A percentile compares a stretch with the other conserved stretches of the same genome.
phyloP scores from a whole-genome alignment of 2,888 invertebrate species.

The Nephrotoma guestfalica region DNA sequence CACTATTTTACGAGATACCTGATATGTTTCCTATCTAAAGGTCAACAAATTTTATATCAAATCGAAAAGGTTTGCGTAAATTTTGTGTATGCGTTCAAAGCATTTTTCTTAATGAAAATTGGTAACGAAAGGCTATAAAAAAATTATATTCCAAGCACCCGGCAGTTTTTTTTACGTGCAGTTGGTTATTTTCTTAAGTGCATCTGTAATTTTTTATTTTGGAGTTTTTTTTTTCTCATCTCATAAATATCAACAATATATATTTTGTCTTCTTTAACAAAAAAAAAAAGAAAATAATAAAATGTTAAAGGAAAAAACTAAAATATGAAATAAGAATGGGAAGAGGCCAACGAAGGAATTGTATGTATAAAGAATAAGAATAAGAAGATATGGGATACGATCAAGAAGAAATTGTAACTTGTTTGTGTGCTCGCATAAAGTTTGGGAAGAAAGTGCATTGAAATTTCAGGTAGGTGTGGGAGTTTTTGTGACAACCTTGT shows the following conservation, averaged over 20 bases:
- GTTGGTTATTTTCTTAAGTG: constrained; percentile 2
- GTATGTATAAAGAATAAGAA: not conserved
- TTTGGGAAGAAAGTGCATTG: not conserved
- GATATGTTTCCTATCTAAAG: not conserved
- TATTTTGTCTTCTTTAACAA: not conserved
- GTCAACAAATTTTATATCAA: not conserved
- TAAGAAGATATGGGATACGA: not conserved
- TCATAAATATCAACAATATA: constrained; percentile 2
- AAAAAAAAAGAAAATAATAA: not conserved
- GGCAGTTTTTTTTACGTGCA: constrained; percentile 3
- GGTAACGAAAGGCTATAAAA: not conserved
- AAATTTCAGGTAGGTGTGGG: not conserved
- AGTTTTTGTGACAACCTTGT: not conserved
- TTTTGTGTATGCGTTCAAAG: not conserved
- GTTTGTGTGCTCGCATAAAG: not conserved
- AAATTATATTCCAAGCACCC: constrained; percentile 2
- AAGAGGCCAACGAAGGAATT: not conserved
- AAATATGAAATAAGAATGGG: not conserved
- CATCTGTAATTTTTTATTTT: constrained; percentile 3
- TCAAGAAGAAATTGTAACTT: not conserved
- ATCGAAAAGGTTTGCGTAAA: not conserved
- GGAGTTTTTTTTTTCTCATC: not conserved
- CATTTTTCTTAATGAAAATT: not conserved
- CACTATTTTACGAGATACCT: not conserved
- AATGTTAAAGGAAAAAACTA: not conserved